These are phyloP conservation scores for Dasyornis broadbenti DNA, from an alignment of 2,113 vertebrate species.

Conservation along the genomic window DNA sequence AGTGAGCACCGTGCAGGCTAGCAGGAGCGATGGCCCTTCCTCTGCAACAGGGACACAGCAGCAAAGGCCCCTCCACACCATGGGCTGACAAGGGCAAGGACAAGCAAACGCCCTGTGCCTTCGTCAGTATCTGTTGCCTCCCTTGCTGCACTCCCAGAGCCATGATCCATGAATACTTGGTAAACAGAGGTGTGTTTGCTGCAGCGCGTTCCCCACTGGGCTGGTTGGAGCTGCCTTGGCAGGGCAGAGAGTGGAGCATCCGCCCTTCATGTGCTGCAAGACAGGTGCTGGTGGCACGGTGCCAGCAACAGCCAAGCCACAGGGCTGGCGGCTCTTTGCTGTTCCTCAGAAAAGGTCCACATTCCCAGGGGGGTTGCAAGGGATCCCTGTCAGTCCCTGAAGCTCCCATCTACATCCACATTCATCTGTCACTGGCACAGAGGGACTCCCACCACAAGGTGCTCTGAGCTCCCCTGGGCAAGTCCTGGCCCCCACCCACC, in stretches of 20 bases:
- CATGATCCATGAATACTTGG: background rate
- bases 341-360: background rate
- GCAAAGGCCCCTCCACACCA: fast-evolving
- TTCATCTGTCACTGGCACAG: fast-evolving
- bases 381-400: background rate
- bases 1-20: fast-evolving
- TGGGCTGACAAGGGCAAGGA: background rate
- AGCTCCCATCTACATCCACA: background rate
- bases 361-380: background rate
- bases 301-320: fast-evolving
- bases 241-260: background rate
- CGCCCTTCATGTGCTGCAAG: background rate
- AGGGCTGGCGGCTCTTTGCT: background rate
- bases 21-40: background rate
- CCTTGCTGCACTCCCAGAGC: background rate
- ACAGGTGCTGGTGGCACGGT: fast-evolving
- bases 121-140: background rate
- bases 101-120: background rate
- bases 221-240: background rate
- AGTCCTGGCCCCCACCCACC: background rate
- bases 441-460: background rate
- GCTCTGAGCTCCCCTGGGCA: background rate
- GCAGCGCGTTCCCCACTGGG: fast-evolving
- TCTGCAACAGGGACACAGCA: background rate
- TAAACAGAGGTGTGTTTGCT: conserved; percentile 25